A percentile compares a stretch with the other conserved stretches of the same genome.
Conservation (phyloP, 2,113 vertebrate genomes). For the Hyperoodon ampullatus region DNA sequence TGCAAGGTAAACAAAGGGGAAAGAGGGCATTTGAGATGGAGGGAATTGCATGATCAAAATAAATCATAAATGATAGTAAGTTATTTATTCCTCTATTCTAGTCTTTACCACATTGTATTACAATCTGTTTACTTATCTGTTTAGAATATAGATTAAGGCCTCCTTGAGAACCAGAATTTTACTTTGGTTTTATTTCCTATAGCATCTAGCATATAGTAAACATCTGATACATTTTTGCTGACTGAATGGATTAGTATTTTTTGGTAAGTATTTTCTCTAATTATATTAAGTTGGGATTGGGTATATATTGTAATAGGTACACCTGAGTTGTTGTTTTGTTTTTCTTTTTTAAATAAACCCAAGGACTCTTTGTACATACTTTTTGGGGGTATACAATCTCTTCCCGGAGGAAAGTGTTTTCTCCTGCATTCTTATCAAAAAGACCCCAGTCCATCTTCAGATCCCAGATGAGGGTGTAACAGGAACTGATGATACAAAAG, state of each 20-base stretch:
- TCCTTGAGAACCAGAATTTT: slow-evolving; percentile 38
- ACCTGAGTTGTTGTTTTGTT: neutral
- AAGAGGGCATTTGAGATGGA: neutral
- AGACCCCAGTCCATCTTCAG: slow-evolving; percentile 99
- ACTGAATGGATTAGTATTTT: neutral
- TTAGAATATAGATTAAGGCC: slow-evolving; percentile 18
- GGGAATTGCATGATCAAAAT: neutral
- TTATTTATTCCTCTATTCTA: neutral
- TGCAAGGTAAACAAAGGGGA: neutral
- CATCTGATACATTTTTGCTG: neutral
- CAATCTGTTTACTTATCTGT: neutral
- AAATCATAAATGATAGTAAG: neutral
- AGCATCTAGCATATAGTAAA: neutral
- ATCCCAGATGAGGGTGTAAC: slow-evolving; percentile 99
- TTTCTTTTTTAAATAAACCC: neutral
- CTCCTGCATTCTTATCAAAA: slow-evolving; percentile 97
- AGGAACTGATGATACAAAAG: slow-evolving; percentile 94
- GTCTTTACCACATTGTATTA: neutral
- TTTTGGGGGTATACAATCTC: slow-evolving; percentile 99
- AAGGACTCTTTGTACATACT: slow-evolving; percentile 84
- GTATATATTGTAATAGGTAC: neutral
- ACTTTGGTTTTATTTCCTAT: slow-evolving; percentile 23
- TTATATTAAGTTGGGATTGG: neutral
- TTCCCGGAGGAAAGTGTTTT: slow-evolving; percentile 98
- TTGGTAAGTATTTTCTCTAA: slow-evolving; percentile 19